phyloP scores from a whole-genome alignment of 2,888 invertebrate genomes.

The Antheraea assamensis region DNA sequence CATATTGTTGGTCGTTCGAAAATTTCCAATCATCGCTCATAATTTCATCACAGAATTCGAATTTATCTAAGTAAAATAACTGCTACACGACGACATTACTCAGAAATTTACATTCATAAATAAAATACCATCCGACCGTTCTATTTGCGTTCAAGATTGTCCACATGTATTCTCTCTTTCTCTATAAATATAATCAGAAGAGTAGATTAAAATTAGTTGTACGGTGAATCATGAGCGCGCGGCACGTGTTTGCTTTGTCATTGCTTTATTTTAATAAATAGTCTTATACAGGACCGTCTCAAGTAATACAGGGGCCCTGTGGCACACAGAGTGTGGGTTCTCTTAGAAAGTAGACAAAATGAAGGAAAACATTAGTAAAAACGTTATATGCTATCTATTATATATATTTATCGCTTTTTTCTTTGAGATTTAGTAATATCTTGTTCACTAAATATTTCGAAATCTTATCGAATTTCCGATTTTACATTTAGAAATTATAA shows the following conservation, averaged over 20 bases:
- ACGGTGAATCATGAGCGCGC: background rate
- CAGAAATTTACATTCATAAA: background rate
- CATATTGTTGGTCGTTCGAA: too few species aligned
- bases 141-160: background rate
- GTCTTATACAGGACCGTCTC: background rate
- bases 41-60: background rate
- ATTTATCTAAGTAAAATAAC: background rate
- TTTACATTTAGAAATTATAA: too few species aligned
- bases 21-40: too few species aligned
- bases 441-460: too few species aligned
- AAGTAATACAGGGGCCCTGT: background rate
- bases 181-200: conserved; percentile 4
- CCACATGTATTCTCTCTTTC: conserved; percentile 2
- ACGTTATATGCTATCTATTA: too few species aligned
- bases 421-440: too few species aligned
- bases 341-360: too few species aligned
- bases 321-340: too few species aligned
- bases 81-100: background rate
- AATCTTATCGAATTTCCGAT: too few species aligned
- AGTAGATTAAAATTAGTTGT: background rate
- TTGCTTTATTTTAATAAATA: conserved; percentile 4
- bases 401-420: too few species aligned
- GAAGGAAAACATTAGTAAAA: too few species aligned
- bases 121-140: background rate
- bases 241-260: conserved; percentile 1